Evolutionary conservation across 2,888 invertebrate species (phyloP), one percentile per base, ranked within the genome.

Genomic region (Tiliacea citrago): DNA sequence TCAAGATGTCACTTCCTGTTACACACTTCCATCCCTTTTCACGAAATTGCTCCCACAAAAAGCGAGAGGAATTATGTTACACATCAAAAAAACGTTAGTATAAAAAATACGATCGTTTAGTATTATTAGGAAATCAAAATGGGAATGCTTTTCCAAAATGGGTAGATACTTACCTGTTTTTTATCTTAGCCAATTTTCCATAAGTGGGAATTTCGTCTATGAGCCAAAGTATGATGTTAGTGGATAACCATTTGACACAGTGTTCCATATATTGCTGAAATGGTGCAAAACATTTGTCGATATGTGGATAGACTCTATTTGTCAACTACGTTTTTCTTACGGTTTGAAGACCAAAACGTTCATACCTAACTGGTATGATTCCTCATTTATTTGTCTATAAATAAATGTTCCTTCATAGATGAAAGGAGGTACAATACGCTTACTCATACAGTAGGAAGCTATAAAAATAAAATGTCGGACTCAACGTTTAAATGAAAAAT

Each of bases 401-500:
- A 77, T 69, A 61, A 71, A 67, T 58, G 24, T 73, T 53, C 18
- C 24, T 68, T 61, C 6, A n/a, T n/a, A 61, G 45, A 68, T 62
- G 24, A 51, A 55, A 65, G 67, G 49, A 58, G 13, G 55, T 65
- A 62, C 62, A 61, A 53, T 51, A 57, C 53, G 45, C 18, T 55
- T 62, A n/a, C 47, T 62, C 62, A 55, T 58, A 67, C 65, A 73
- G 80, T 70, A 57, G 88, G 85, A 87, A 87, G 88, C 88, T 85
- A 88, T 92, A 91, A 92, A 91, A 91, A 91, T 91, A 90, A 91
- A 88, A 88, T 77, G 90, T 86, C 78, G 8, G 85, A 88, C 86
- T 88, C 87, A 84, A 81, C 81, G 88, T 88, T 90, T 89, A 90
- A 92, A 93, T 93, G 91, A 92, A 91, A 92, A 92, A 91, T 92